phyloP scores from a whole-genome alignment of 2,797 vertebrate genomes.

The Spinus pinus region DNA sequence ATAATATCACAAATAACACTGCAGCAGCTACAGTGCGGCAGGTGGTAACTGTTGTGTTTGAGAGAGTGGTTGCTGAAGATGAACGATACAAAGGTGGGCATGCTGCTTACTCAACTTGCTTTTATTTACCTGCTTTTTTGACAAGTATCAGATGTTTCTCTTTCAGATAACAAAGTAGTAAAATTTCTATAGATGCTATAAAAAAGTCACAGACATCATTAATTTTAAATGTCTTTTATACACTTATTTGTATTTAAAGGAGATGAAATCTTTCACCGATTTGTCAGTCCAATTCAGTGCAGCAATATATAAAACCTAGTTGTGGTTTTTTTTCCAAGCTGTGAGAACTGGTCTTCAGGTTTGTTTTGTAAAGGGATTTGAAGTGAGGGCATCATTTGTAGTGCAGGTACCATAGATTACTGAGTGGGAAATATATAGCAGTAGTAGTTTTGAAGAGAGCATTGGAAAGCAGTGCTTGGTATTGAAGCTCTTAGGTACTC shows the following conservation, averaged over 20 bases:
- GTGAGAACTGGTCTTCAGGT: neutral
- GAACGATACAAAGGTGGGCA: conserved; percentile 88
- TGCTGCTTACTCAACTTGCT: neutral
- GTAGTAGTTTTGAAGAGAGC: neutral
- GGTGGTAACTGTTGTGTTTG: conserved; percentile 97
- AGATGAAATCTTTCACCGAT: neutral
- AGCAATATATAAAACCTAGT: neutral
- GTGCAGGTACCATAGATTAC: neutral
- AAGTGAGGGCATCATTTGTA: neutral
- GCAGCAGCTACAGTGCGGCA: conserved; percentile 96
- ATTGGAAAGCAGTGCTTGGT: neutral
- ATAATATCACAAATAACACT: conserved; percentile 99
- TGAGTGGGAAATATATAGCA: neutral
- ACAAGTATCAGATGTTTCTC: neutral
- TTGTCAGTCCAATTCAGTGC: neutral
- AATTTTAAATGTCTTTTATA: neutral
- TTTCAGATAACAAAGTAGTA: neutral
- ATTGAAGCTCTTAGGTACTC: neutral
- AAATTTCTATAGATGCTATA: neutral
- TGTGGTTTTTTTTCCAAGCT: neutral
- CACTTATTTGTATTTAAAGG: neutral
- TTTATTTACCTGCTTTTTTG: neutral
- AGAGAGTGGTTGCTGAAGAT: conserved; percentile 98
- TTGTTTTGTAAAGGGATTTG: neutral
- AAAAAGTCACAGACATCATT: neutral